Evolutionary conservation across 1,140 invertebrate genomes (phyloP).

Genomic region (Bombus difficillimus): DNA sequence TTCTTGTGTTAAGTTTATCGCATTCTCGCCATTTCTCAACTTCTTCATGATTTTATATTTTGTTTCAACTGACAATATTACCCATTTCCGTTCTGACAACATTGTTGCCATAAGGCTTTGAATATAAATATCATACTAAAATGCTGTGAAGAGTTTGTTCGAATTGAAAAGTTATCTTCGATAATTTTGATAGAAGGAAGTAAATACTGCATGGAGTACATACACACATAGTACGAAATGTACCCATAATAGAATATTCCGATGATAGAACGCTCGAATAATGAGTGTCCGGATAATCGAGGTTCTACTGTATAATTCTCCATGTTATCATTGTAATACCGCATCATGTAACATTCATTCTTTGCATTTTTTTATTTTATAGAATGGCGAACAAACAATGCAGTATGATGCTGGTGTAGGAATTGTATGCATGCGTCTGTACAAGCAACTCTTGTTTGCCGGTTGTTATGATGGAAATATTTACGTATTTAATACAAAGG

Average conservation of each 20-base stretch:
- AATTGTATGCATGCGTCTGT: conserved; percentile 86
- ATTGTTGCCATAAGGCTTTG: neutral
- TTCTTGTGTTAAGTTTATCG: neutral
- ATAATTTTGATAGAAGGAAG: neutral
- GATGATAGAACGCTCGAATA: neutral
- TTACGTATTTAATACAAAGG: conserved; percentile 85
- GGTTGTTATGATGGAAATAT: conserved; percentile 89
- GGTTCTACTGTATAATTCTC: neutral
- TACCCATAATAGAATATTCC: neutral
- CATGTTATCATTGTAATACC: neutral
- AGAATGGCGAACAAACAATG: conserved; percentile 84
- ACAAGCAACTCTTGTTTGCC: conserved; percentile 84
- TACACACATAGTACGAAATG: neutral
- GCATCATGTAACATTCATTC: conserved; percentile 7
- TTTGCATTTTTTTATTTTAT: conserved; percentile 56
- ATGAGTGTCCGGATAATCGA: neutral
- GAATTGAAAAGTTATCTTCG: neutral
- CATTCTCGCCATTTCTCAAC: neutral
- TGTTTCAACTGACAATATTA: neutral
- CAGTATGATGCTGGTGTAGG: conserved; percentile 86
- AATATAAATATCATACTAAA: neutral
- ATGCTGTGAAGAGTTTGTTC: neutral
- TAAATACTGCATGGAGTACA: neutral
- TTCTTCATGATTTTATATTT: neutral
- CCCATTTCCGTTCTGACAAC: neutral